A percentile compares a stretch with the other conserved stretches of the same genome.
Conservation (phyloP, 2,113 vertebrate genomes). For the Sebastes schlegelii region DNA sequence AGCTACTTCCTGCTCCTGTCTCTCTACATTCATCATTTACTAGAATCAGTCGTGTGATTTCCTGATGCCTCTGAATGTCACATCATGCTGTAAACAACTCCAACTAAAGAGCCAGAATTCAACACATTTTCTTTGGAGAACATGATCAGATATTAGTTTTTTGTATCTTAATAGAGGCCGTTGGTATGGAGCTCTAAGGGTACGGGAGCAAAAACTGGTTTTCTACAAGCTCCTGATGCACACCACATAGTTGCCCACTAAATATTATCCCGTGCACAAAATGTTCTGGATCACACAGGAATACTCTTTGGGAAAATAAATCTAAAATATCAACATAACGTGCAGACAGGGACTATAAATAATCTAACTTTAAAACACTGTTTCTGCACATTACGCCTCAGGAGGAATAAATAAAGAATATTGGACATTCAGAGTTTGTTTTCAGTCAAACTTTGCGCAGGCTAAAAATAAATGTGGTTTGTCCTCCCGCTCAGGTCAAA, state of each 20-base stretch:
- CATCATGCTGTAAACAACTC: background rate
- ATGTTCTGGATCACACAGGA: too few species aligned
- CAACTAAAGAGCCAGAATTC: background rate
- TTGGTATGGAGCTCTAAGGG: background rate
- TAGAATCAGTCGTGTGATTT: background rate
- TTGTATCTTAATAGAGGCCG: background rate
- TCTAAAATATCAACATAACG: too few species aligned
- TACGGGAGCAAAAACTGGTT: background rate
- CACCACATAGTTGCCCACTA: background rate
- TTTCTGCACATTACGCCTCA: background rate
- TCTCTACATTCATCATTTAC: background rate
- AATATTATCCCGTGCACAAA: too few species aligned
- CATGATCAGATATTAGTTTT: background rate
- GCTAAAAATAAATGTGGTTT: background rate
- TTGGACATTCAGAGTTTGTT: background rate
- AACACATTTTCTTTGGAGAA: background rate
- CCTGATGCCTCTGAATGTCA: background rate
- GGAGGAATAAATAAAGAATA: background rate
- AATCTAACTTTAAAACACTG: background rate
- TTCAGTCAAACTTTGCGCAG: background rate
- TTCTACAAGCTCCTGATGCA: background rate
- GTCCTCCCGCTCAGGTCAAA: background rate
- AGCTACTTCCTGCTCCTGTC: background rate
- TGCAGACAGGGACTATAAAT: background rate
- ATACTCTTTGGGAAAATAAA: too few species aligned